Evolutionary conservation across 2,113 vertebrate genomes (phyloP).

Genomic region (Sinocyclocheilus maitianheensis): DNA sequence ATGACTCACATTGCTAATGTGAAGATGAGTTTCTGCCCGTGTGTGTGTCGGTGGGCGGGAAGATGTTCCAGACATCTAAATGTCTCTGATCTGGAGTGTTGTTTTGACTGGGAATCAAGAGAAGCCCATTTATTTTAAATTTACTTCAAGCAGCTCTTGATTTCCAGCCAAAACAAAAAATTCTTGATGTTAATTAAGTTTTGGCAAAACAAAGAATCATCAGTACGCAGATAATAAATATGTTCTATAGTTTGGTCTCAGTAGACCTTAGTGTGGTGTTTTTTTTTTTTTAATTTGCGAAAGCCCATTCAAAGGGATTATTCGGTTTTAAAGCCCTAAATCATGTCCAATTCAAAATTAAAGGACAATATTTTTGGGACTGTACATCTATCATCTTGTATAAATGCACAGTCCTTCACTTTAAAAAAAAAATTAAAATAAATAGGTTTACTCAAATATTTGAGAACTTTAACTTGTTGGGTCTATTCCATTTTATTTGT

Average conservation of each 20-base stretch:
- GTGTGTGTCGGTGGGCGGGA: conserved; percentile 18
- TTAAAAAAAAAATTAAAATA: too few species aligned
- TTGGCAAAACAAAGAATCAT: background rate
- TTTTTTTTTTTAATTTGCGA: background rate
- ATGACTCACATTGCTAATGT: conserved; percentile 39
- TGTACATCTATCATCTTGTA: too few species aligned
- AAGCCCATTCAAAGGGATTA: background rate
- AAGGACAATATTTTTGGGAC: background rate
- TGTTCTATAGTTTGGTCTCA: background rate
- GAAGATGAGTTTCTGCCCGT: conserved; percentile 25
- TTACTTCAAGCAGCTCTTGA: background rate
- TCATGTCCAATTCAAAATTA: background rate
- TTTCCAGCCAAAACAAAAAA: conserved; percentile 29
- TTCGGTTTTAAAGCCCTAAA: background rate
- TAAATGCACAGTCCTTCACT: background rate
- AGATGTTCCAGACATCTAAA: conserved; percentile 13
- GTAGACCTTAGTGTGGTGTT: background rate
- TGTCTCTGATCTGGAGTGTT: conserved; percentile 17
- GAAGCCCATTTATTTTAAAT: conserved; percentile 25
- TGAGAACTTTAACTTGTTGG: too few species aligned
- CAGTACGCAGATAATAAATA: conserved; percentile 6
- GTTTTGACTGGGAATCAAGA: conserved; percentile 33
- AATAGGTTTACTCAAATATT: too few species aligned
- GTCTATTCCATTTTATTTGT: too few species aligned
- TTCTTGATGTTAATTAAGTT: conserved; percentile 14